Base-by-base conservation (phyloP, 2,797 vertebrate species). In the Phylloscopus collybita region DNA sequence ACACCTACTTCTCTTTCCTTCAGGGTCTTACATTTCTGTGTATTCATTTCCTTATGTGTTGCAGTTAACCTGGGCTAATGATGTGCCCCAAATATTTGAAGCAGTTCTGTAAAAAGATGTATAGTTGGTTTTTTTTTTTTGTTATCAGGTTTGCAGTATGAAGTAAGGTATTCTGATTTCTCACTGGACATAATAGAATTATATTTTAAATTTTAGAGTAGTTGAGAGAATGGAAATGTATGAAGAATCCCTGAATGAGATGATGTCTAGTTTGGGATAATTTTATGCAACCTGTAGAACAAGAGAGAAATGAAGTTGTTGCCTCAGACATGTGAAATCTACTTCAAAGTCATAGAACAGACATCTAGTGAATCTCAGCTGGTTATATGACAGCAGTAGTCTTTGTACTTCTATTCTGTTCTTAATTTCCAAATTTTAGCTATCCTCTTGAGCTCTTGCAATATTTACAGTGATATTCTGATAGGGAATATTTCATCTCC, bases 331-430 rank as follows among this genome's bases (percentile, higher is more conserved):
- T 80, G 67, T 89, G 57, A 91, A 88, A 92, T 67, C 45, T 74
- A 44, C 87, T 89, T 91, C 83, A 71, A 90, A 92, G 78, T 65
- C 27, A 45, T n/a, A 38, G 22, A 90, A 32, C 8, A 86, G 70
- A 62, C 65, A 51, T 81, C 42, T 74, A 72, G 76, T 59, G 73
- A 86, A 57, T 84, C 62, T 80, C 38, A 49, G 61, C 47, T 92
- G 34, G 61, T 96, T 88, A 45, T 72, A 40, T 53, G 66, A 79
- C 65, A 92, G 60, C 23, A 38, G 23, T 76, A 59, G 49, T 84
- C 84, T 89, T 75, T 84, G 69, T 88, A 80, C 54, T 92, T 93
- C 50, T 45, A 73, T 83, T 64, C 13, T 66, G 29, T 86, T 86
- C 54, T 59, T 81, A 44, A 45, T 81, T 94, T 93, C n/a, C 36